Percentiles rank a stretch among this genome's conserved stretches.
phyloP scores from a whole-genome alignment of 1,140 invertebrate species.

The Drosophila bocqueti region DNA sequence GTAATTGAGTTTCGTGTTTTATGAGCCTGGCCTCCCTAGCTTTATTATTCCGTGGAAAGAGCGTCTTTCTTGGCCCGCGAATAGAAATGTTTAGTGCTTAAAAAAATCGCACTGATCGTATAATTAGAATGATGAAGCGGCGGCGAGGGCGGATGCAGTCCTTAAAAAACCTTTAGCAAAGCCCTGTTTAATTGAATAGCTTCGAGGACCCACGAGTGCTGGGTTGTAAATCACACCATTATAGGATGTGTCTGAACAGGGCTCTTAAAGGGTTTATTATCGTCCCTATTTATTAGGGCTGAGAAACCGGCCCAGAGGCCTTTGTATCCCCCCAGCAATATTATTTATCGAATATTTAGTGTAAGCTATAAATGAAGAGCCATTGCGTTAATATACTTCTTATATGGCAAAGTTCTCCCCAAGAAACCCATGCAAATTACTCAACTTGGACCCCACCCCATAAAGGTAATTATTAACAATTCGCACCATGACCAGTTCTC shows the following conservation, averaged over 20 bases:
- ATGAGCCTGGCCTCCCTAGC: constrained; percentile 61
- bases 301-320: not conserved
- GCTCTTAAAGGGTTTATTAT: constrained; percentile 16
- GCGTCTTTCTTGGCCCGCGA: constrained; percentile 6
- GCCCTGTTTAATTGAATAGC: constrained; percentile 44
- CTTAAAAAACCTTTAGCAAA: constrained; percentile 27
- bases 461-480: constrained; percentile 36
- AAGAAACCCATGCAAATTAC: not conserved
- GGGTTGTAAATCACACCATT: constrained; percentile 33
- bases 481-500: constrained; percentile 50
- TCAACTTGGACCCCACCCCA: not conserved
- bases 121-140: constrained; percentile 50
- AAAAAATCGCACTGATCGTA: constrained; percentile 41
- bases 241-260: not conserved
- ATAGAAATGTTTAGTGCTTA: constrained; percentile 38
- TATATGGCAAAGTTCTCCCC: not conserved
- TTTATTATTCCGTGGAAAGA: constrained; percentile 39
- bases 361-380: not conserved
- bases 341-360: constrained; percentile 25
- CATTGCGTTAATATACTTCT: not conserved
- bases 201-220: constrained; percentile 9
- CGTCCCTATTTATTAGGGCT: constrained; percentile 9
- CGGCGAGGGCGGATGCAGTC: constrained; percentile 5
- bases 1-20: constrained; percentile 84
- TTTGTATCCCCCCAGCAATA: constrained; percentile 5